Evolutionary conservation across 2,797 vertebrate species (phyloP).

Genomic region (Tapirus indicus): DNA sequence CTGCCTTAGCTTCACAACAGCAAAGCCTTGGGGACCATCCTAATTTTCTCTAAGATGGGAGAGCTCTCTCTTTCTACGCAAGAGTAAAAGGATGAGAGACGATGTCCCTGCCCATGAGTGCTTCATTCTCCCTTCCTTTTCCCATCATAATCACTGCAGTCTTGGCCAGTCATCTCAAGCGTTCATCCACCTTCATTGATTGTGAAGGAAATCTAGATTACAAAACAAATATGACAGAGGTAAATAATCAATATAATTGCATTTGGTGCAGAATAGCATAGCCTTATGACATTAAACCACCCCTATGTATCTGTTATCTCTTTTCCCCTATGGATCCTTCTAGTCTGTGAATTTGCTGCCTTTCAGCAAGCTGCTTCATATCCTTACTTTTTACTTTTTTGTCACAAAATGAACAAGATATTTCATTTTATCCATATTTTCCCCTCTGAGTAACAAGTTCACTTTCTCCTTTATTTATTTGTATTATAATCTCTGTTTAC

Average conservation of each 20-base stretch:
- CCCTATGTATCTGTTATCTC: neutral
- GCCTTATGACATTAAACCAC: neutral
- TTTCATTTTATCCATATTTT: neutral
- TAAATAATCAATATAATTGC: neutral
- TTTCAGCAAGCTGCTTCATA: neutral
- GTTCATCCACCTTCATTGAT: neutral
- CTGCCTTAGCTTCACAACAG: neutral
- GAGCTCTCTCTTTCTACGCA: neutral
- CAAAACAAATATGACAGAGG: neutral
- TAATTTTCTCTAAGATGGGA: no score
- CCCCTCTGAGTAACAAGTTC: neutral
- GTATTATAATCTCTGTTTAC: conserved; percentile 4
- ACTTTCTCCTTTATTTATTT: neutral
- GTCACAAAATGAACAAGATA: neutral
- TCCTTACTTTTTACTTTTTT: neutral
- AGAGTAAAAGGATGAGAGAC: neutral
- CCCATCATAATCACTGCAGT: rapidly evolving
- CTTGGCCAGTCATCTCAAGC: neutral
- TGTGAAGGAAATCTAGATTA: neutral
- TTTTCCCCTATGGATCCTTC: neutral
- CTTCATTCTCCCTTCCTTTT: no score
- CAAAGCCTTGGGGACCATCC: neutral
- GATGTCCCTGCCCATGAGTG: neutral
- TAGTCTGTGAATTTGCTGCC: neutral
- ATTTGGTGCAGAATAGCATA: neutral